These are phyloP conservation scores for Gymnocypris eckloni DNA, from an alignment of 2,797 vertebrate species.

Conservation along the genomic window DNA sequence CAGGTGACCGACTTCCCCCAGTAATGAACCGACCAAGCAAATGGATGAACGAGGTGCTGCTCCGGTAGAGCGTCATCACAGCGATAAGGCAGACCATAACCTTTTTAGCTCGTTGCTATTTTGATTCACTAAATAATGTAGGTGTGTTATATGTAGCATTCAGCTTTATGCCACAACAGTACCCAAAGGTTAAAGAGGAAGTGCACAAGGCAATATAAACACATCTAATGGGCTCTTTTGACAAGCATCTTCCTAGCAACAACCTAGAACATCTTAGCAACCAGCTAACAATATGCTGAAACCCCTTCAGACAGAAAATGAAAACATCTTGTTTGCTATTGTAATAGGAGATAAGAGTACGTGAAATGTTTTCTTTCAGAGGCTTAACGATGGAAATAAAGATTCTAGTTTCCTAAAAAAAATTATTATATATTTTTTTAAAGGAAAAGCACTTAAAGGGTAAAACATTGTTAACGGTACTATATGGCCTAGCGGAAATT, in stretches of 20 bases:
- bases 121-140: background rate
- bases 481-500: no score
- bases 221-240: background rate
- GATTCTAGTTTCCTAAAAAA: background rate
- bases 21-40: constrained; percentile 44
- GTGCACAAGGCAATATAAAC: background rate
- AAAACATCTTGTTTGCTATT: background rate
- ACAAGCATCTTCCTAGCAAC: background rate
- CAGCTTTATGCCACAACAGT: background rate
- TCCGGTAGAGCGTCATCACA: constrained; percentile 12
- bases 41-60: constrained; percentile 25
- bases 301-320: background rate
- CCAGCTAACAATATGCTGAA: background rate
- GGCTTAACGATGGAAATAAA: background rate
- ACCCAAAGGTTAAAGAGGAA: background rate
- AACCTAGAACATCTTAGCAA: background rate
- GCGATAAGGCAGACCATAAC: constrained; percentile 27
- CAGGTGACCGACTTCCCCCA: constrained; percentile 58
- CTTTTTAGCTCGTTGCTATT: constrained; percentile 24
- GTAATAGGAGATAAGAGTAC: background rate
- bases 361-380: background rate
- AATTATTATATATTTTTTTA: background rate
- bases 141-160: background rate
- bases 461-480: background rate
- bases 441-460: background rate